phyloP scores from a whole-genome alignment of 2,797 vertebrate genomes.

The Eptatretus atami region DNA sequence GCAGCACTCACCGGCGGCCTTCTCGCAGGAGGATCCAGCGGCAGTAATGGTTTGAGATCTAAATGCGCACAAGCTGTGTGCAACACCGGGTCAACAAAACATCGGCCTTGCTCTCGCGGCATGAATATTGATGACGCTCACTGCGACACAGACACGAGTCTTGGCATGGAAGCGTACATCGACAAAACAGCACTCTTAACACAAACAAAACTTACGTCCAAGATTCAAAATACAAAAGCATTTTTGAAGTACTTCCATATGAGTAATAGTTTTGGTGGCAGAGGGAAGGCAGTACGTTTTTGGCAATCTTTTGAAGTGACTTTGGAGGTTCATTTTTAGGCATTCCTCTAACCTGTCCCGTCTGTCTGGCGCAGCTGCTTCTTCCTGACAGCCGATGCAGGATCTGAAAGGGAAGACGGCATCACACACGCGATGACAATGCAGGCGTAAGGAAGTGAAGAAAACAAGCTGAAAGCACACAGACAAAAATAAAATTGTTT shows the following conservation, averaged over 20 bases:
- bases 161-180: no score
- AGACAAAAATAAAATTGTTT: no score
- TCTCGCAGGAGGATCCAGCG: conserved; percentile 74
- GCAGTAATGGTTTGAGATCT: conserved; percentile 87
- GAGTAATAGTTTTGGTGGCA: background rate
- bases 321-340: conserved; percentile 69
- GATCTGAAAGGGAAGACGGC: conserved; percentile 22
- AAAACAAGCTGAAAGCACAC: no score
- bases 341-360: conserved; percentile 88
- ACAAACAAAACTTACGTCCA: no score
- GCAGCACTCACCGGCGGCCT: conserved; percentile 50
- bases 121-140: conserved; percentile 87
- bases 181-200: no score
- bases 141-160: conserved; percentile 13
- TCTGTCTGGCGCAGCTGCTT: conserved; percentile 87
- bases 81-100: conserved; percentile 79
- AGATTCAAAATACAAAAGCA: no score
- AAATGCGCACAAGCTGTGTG: conserved; percentile 91
- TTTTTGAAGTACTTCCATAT: no score
- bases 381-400: conserved; percentile 48
- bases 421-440: no score
- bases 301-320: conserved; percentile 43
- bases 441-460: no score
- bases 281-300: conserved; percentile 28
- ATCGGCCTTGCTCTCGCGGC: conserved; percentile 86